A percentile compares a stretch with the other conserved stretches of the same genome.
phyloP scores from a whole-genome alignment of 2,888 invertebrate genomes.

The Andrena praecox region DNA sequence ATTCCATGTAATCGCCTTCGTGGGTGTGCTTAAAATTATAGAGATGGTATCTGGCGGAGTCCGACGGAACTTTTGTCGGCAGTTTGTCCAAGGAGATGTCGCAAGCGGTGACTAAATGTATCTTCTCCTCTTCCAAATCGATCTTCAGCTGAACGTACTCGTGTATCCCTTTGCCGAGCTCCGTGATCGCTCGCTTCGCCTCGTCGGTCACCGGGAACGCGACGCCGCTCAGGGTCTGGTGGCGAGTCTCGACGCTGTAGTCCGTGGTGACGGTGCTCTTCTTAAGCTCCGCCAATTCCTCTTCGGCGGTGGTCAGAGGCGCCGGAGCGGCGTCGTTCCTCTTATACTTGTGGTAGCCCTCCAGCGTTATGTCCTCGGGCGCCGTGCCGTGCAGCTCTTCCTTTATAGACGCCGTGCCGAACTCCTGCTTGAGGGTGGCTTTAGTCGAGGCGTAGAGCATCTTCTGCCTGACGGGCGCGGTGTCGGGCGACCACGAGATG shows the following conservation, averaged over 20 bases:
- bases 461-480: constrained; percentile 95
- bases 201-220: constrained; percentile 94
- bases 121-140: constrained; percentile 94
- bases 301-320: constrained; percentile 95
- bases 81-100: constrained; percentile 90
- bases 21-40: constrained; percentile 96
- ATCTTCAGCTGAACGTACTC: constrained; percentile 96
- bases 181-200: constrained; percentile 91
- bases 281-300: constrained; percentile 92
- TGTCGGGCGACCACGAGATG: constrained; percentile 97
- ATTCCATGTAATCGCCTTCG: constrained; percentile 95
- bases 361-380: constrained; percentile 92
- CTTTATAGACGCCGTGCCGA: constrained; percentile 96
- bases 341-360: constrained; percentile 93
- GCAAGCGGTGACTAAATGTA: constrained; percentile 92
- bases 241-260: constrained; percentile 92
- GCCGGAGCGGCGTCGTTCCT: constrained; percentile 93
- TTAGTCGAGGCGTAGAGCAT: constrained; percentile 99
- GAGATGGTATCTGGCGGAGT: constrained; percentile 96
- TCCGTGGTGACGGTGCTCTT: constrained; percentile 89
- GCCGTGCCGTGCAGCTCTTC: constrained; percentile 97
- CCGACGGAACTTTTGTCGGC: constrained; percentile 92
- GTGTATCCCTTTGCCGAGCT: constrained; percentile 90
- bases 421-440: constrained; percentile 98
- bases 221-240: constrained; percentile 96